Percentiles rank a stretch among this genome's conserved stretches.
These are phyloP conservation scores for Haemorhous mexicanus DNA, from an alignment of 2,113 vertebrate genomes.

Conservation along the genomic window DNA sequence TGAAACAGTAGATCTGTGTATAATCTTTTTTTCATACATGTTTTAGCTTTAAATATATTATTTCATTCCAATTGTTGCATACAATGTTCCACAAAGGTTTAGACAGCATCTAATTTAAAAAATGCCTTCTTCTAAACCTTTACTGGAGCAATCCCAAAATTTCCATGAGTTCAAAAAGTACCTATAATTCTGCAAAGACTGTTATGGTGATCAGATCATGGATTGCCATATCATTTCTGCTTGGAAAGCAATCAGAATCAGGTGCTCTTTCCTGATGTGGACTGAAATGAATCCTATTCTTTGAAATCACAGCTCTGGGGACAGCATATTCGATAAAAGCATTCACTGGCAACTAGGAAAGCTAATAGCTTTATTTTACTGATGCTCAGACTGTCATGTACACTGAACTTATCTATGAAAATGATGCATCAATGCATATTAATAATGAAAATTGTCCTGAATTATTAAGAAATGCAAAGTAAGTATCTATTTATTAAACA, in stretches of 20 bases:
- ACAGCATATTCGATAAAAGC: neutral
- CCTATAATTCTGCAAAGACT: neutral
- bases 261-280: neutral
- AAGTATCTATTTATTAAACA: neutral
- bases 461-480: neutral
- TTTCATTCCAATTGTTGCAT: neutral
- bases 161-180: neutral
- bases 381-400: neutral
- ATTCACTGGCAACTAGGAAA: neutral
- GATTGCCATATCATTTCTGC: neutral
- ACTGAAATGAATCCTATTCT: neutral
- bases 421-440: neutral
- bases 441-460: neutral
- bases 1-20: neutral
- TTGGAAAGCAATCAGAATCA: neutral
- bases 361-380: neutral
- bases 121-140: neutral
- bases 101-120: neutral
- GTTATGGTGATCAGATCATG: neutral
- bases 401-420: neutral
- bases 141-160: neutral
- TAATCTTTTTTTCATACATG: neutral
- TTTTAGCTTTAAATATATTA: neutral
- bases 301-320: neutral
- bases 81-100: neutral